Percentiles rank a stretch among this genome's conserved stretches.
These are phyloP conservation scores for Sphinx pinastri DNA, from an alignment of 2,888 invertebrate species.

Conservation along the genomic window DNA sequence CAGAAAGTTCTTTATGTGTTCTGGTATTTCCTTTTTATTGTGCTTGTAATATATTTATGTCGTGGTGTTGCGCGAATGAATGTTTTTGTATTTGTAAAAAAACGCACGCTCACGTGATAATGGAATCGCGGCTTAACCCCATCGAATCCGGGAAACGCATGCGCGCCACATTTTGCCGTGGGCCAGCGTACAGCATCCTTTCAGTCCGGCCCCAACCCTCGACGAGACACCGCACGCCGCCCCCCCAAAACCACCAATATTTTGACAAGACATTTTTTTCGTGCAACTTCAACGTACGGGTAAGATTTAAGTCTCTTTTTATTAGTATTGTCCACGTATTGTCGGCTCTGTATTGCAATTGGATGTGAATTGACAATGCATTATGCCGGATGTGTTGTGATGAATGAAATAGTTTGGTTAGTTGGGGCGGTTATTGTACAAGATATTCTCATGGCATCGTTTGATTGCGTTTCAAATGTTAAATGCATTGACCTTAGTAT, in stretches of 20 bases:
- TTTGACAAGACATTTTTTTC: slow-evolving; percentile 25
- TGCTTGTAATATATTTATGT: too few relatives aligned
- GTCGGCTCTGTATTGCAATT: slow-evolving; percentile 13
- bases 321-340: slow-evolving; percentile 12
- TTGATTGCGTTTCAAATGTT: background rate
- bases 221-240: background rate
- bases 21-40: too few relatives aligned
- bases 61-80: background rate
- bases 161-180: slow-evolving; percentile 26
- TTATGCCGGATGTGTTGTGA: slow-evolving; percentile 6
- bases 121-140: slow-evolving; percentile 34
- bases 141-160: slow-evolving; percentile 29
- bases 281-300: slow-evolving; percentile 17
- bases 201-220: slow-evolving; percentile 24
- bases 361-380: slow-evolving; percentile 18
- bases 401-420: slow-evolving; percentile 13
- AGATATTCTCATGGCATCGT: slow-evolving; percentile 17
- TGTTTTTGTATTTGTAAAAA: background rate
- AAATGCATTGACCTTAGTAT: slow-evolving; percentile 13
- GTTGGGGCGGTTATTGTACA: slow-evolving; percentile 14
- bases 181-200: slow-evolving; percentile 29
- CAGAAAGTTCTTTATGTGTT: too few relatives aligned
- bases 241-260: background rate
- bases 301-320: background rate
- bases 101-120: slow-evolving; percentile 29